These are phyloP conservation scores for Hirundo rustica DNA, from an alignment of 2,797 vertebrate genomes.

Conservation along the genomic window DNA sequence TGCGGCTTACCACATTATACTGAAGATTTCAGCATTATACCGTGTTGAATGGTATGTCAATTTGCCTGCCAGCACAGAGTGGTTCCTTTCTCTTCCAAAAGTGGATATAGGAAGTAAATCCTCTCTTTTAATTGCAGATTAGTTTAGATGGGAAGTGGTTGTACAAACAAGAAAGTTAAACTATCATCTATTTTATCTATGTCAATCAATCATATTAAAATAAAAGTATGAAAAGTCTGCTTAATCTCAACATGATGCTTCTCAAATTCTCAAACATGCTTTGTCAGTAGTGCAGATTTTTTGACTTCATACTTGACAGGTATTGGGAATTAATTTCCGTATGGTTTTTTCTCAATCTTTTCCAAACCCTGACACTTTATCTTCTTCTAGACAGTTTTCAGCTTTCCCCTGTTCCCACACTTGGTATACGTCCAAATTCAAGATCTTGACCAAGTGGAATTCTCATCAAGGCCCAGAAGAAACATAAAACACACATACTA, in stretches of 20 bases:
- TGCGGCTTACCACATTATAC: conserved; percentile 13
- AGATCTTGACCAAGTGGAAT: neutral
- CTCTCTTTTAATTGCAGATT: neutral
- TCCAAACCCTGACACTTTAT: neutral
- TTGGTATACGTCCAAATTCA: neutral
- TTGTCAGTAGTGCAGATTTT: neutral
- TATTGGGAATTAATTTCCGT: neutral
- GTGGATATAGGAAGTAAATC: neutral
- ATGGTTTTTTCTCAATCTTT: neutral
- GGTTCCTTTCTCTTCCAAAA: conserved; percentile 12
- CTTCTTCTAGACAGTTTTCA: neutral
- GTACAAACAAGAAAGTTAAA: neutral
- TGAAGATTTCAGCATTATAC: neutral
- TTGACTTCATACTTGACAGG: neutral
- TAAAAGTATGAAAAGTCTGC: neutral
- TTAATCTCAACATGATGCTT: neutral
- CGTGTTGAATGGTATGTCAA: neutral
- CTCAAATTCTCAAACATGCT: neutral
- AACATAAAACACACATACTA: neutral
- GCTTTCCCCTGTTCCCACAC: neutral
- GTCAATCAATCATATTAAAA: neutral
- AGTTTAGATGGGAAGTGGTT: neutral
- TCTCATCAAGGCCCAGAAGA: neutral
- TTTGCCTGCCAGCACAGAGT: neutral
- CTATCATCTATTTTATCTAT: neutral